These are phyloP conservation scores for Heliopora coerulea DNA, from an alignment of 92 coral and sea anemone genomes.

Conservation along the genomic window DNA sequence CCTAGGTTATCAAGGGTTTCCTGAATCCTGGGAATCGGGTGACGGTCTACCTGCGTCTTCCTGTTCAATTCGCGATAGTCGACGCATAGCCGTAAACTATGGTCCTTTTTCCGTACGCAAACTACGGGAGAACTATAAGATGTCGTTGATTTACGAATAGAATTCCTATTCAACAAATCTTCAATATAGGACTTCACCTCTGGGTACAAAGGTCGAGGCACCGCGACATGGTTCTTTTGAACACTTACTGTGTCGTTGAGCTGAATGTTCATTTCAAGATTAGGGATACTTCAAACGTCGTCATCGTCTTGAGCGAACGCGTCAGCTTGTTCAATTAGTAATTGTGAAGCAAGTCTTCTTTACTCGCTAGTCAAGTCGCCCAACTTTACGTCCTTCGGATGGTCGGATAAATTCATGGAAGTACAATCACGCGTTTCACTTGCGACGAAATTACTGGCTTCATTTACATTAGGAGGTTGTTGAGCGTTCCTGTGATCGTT, in stretches of 20 bases:
- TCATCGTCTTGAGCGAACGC: slow-evolving; percentile 54
- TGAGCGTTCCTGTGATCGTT: background rate
- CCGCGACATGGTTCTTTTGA: slow-evolving; percentile 60
- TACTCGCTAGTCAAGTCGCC: slow-evolving; percentile 42
- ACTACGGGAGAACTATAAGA: slow-evolving; percentile 62
- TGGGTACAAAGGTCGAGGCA: slow-evolving; percentile 57
- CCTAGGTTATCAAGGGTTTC: slow-evolving; percentile 59
- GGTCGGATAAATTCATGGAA: too few relatives aligned
- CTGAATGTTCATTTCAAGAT: slow-evolving; percentile 49
- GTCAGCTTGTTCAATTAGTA: slow-evolving; percentile 46
- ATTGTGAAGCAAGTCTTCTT: background rate
- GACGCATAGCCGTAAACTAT: slow-evolving; percentile 59
- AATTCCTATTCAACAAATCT: slow-evolving; percentile 54
- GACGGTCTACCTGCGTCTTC: slow-evolving; percentile 62
- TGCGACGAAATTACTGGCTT: too few relatives aligned
- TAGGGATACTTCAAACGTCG: slow-evolving; percentile 52
- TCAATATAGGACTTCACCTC: slow-evolving; percentile 57
- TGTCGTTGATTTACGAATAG: slow-evolving; percentile 48
- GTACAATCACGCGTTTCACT: too few relatives aligned
- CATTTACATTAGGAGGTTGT: too few relatives aligned
- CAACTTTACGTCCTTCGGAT: slow-evolving; percentile 48
- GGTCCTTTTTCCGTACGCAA: slow-evolving; percentile 61
- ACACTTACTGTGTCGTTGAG: slow-evolving; percentile 56
- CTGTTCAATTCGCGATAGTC: slow-evolving; percentile 58
- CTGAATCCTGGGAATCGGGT: slow-evolving; percentile 62